Evolutionary conservation across 2,888 invertebrate species (phyloP).

Genomic region (Leptogaster cylindrica): DNA sequence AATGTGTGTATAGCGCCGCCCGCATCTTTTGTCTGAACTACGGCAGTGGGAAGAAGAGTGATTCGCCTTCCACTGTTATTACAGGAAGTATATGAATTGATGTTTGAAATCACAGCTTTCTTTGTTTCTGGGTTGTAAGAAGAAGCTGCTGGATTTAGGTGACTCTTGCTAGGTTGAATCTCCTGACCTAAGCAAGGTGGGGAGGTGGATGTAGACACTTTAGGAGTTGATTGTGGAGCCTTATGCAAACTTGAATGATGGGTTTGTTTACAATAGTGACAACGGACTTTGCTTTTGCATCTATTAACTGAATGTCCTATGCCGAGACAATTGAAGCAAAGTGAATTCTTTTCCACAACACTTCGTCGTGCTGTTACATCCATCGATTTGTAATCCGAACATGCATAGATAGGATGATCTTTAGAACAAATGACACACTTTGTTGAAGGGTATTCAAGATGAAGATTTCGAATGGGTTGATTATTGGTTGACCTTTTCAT

Average conservation of each 20-base stretch:
- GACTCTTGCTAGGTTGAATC: not conserved
- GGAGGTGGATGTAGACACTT: no score
- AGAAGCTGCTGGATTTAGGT: not conserved
- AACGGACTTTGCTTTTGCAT: not conserved
- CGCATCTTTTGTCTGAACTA: not conserved
- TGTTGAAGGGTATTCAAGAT: not conserved
- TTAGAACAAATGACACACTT: not conserved
- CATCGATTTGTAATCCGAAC: conserved; percentile 8
- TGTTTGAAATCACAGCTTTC: not conserved
- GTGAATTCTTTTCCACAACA: not conserved
- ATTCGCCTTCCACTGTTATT: not conserved
- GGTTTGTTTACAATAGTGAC: not conserved
- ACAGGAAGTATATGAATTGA: not conserved
- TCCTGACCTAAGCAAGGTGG: no score
- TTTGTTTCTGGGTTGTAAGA: not conserved
- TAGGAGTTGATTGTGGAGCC: not conserved
- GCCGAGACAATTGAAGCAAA: not conserved
- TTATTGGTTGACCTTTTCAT: not conserved
- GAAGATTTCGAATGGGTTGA: not conserved
- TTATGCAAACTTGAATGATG: conserved; percentile 5
- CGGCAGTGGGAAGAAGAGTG: not conserved
- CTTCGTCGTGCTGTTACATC: not conserved
- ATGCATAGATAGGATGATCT: not conserved
- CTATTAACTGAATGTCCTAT: not conserved
- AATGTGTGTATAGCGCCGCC: not conserved